phyloP scores from a whole-genome alignment of 2,113 vertebrate species.

The Chitala chitala region DNA sequence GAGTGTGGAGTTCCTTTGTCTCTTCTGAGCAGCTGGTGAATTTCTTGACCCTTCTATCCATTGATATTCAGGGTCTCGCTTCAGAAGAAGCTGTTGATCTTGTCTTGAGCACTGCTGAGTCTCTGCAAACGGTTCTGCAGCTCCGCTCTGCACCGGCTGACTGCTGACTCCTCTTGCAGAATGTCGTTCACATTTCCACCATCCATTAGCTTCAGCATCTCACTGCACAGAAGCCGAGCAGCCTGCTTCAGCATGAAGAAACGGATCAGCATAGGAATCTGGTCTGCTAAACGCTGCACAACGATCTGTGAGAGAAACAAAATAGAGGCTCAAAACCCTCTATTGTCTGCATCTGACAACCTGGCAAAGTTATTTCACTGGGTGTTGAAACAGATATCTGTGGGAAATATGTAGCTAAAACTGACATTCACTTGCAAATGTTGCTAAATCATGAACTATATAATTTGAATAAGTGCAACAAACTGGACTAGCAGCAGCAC shows the following conservation, averaged over 20 bases:
- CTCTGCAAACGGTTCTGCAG: conserved; percentile 23
- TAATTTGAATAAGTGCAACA: too few species aligned
- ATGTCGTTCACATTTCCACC: conserved; percentile 25
- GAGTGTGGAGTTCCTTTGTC: too few species aligned
- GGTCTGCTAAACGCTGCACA: conserved; percentile 37
- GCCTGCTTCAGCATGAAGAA: conserved; percentile 39
- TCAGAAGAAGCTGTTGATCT: conserved; percentile 29
- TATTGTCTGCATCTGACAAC: too few species aligned
- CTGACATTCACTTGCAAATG: too few species aligned
- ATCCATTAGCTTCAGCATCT: conserved; percentile 35
- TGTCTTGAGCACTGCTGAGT: conserved; percentile 22
- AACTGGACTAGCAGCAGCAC: too few species aligned
- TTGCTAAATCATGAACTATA: too few species aligned
- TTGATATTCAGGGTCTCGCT: not conserved
- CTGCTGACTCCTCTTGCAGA: conserved; percentile 27
- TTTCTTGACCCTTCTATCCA: not conserved
- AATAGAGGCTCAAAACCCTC: not conserved
- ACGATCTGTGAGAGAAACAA: conserved; percentile 30
- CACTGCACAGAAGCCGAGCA: conserved; percentile 25
- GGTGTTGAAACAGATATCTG: too few species aligned
- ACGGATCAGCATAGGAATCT: conserved; percentile 38
- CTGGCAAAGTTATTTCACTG: too few species aligned
- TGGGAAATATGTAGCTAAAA: too few species aligned
- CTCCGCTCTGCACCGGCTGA: conserved; percentile 23
- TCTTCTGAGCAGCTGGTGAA: not conserved